Conservation (phyloP, 2,888 invertebrate genomes). For the Leptinotarsa haldemani region DNA sequence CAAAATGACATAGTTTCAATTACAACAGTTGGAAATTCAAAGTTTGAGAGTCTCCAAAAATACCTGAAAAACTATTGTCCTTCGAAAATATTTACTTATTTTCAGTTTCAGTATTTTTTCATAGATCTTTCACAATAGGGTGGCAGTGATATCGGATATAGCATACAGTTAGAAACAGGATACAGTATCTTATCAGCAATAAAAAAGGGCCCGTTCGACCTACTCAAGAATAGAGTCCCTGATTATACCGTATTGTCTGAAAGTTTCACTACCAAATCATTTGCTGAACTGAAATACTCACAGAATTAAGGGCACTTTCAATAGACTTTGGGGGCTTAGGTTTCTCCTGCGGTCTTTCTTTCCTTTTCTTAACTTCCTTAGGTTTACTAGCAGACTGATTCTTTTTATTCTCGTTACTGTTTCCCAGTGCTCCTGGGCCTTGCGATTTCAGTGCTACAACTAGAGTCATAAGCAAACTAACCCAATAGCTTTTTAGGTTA, state of each 20-base stretch:
- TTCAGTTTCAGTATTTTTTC: no score
- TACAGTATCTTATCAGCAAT: background rate
- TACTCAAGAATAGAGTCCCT: no score
- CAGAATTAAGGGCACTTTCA: constrained; percentile 73
- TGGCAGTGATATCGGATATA: no score
- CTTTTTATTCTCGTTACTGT: constrained; percentile 69
- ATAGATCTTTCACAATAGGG: no score
- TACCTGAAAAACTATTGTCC: no score
- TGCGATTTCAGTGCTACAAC: constrained; percentile 76
- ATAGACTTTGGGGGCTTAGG: constrained; percentile 76
- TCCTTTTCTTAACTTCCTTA: constrained; percentile 55
- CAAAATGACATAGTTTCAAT: no score
- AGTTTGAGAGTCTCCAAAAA: constrained; percentile 1
- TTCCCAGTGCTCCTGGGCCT: constrained; percentile 36
- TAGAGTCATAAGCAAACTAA: background rate
- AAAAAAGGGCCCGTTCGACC: no score
- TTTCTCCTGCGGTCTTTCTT: constrained; percentile 68
- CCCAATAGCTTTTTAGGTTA: constrained; percentile 48
- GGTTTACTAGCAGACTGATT: constrained; percentile 58
- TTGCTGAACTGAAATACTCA: constrained; percentile 53
- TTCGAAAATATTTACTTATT: no score
- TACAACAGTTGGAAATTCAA: no score
- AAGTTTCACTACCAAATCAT: background rate
- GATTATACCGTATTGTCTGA: background rate
- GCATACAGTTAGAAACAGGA: no score